phyloP scores from a whole-genome alignment of 2,888 invertebrate genomes.

The Conus canariensis region DNA sequence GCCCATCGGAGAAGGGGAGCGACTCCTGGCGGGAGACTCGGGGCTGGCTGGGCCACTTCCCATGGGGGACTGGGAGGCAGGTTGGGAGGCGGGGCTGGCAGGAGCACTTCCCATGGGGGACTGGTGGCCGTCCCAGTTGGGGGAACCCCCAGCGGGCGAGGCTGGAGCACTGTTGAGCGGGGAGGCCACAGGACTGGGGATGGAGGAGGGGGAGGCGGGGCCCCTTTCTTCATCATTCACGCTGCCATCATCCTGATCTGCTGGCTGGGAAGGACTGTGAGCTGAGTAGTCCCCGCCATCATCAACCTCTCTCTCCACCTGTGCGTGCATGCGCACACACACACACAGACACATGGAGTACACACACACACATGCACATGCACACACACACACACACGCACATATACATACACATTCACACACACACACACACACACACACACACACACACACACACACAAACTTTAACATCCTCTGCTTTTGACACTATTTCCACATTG shows the following conservation, averaged over 20 bases:
- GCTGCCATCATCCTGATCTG: slow-evolving; percentile 25
- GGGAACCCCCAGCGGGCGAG: slow-evolving; percentile 39
- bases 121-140: slow-evolving; percentile 23
- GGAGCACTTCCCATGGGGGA: slow-evolving; percentile 44
- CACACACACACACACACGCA: background rate
- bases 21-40: slow-evolving; percentile 38
- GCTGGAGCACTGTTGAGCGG: slow-evolving; percentile 43
- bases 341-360: no score
- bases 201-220: slow-evolving; percentile 48
- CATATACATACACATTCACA: no score
- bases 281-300: background rate
- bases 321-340: background rate
- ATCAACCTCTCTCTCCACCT: slow-evolving; percentile 41
- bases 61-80: slow-evolving; percentile 37
- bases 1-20: slow-evolving; percentile 37
- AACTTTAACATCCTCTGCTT: no score
- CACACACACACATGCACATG: no score
- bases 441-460: no score
- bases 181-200: slow-evolving; percentile 44
- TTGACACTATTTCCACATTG: no score
- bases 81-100: slow-evolving; percentile 43
- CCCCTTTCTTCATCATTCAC: slow-evolving; percentile 8
- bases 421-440: no score
- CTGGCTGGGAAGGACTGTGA: background rate
- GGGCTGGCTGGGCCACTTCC: slow-evolving; percentile 37